Evolutionary conservation across 2,797 vertebrate genomes (phyloP).

Genomic region (Selene dorsalis): DNA sequence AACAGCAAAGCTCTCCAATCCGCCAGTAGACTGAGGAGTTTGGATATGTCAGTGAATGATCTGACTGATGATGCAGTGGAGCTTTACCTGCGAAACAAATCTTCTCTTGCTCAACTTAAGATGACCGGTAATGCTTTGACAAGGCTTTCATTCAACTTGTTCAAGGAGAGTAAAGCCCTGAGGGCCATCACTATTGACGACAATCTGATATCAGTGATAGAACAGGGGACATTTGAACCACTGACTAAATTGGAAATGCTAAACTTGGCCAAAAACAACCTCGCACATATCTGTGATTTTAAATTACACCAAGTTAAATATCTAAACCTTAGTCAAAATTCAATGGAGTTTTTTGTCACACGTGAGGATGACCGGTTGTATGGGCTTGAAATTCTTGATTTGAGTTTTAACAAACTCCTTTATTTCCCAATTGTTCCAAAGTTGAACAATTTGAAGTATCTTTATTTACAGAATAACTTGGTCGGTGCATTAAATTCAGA

Average conservation of each 20-base stretch:
- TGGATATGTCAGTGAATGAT: slow-evolving; percentile 85
- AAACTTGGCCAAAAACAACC: slow-evolving; percentile 84
- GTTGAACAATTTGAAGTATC: slow-evolving; percentile 74
- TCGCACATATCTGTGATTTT: slow-evolving; percentile 85
- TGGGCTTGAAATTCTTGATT: slow-evolving; percentile 83
- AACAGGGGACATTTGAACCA: slow-evolving; percentile 81
- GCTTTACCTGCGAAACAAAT: slow-evolving; percentile 82
- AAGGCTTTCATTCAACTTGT: slow-evolving; percentile 75
- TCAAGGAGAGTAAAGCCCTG: slow-evolving; percentile 74
- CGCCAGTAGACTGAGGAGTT: slow-evolving; percentile 73
- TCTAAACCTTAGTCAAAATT: slow-evolving; percentile 86
- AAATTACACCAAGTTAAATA: slow-evolving; percentile 82
- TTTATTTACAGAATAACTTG: slow-evolving; percentile 86
- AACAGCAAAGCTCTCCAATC: slow-evolving; percentile 79
- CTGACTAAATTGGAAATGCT: slow-evolving; percentile 79
- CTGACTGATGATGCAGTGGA: slow-evolving; percentile 78
- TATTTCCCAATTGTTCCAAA: slow-evolving; percentile 84
- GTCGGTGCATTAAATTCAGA: slow-evolving; percentile 77
- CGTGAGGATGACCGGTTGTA: slow-evolving; percentile 66
- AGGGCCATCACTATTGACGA: slow-evolving; percentile 78
- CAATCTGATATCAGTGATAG: slow-evolving; percentile 84
- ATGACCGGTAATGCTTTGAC: slow-evolving; percentile 82
- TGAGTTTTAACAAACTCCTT: slow-evolving; percentile 86
- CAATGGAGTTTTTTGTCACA: slow-evolving; percentile 82
- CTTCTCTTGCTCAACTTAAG: slow-evolving; percentile 78